phyloP scores from a whole-genome alignment of 2,797 vertebrate species.

The Columba guinea region DNA sequence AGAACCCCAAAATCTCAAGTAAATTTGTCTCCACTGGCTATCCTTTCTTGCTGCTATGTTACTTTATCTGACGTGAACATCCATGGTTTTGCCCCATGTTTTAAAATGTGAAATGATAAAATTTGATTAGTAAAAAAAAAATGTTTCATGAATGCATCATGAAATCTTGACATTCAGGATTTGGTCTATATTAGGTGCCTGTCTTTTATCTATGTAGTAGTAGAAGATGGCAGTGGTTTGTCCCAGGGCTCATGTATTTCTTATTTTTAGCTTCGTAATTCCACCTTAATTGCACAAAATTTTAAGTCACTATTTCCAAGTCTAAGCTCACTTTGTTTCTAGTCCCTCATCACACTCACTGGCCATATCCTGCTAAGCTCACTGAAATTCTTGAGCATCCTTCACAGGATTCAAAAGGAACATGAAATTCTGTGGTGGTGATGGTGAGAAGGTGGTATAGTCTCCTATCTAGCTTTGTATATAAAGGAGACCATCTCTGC shows the following conservation, averaged over 20 bases:
- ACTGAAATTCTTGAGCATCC: background rate
- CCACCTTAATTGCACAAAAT: background rate
- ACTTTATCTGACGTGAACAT: background rate
- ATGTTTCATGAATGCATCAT: background rate
- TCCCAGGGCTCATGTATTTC: background rate
- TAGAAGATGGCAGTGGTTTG: background rate
- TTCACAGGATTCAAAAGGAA: background rate
- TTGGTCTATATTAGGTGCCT: background rate
- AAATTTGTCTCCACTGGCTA: background rate
- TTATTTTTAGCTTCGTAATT: background rate
- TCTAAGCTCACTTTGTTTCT: background rate
- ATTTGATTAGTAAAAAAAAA: background rate
- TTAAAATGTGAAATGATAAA: background rate
- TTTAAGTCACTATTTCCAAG: background rate
- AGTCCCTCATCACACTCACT: background rate
- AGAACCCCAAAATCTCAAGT: background rate
- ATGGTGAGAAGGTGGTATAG: background rate
- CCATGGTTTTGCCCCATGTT: background rate
- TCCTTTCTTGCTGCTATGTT: background rate
- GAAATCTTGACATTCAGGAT: background rate
- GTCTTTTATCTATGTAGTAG: background rate
- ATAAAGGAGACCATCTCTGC: background rate
- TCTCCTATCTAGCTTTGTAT: background rate
- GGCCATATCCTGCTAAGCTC: background rate
- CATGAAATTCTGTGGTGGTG: background rate